Evolutionary conservation across 1,140 invertebrate genomes (phyloP), one percentile per base, ranked within the genome.

Genomic region (Dendrolimus punctatus): DNA sequence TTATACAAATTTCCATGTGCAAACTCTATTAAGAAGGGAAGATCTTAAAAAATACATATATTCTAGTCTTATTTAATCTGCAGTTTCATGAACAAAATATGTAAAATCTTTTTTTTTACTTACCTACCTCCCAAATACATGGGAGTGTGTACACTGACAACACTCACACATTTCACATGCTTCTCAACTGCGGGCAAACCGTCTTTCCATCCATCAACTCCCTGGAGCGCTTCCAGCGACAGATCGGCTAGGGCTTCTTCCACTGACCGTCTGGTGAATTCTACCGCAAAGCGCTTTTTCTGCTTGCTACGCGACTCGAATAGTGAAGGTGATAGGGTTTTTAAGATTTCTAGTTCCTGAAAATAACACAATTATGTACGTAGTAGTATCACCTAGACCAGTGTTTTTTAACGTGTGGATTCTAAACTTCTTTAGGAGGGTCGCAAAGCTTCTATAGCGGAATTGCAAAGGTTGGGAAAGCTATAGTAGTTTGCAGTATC

Each of bases 291-390:
- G 8, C 78, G 73, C 51, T 68, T 74, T 43, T 66, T 68, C 49
- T 80, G 74, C 40, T 60, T 65, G 37, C 64, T 67, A 6, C 80
- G 68, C 2, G 68, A 61, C 48, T 61, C 67, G 55, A 85, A 84
- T 2, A 76, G 51, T 6, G 64, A 49, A 2, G 85, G 74, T 2
- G 77, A 67, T 23, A 87, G 62, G 5, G 41, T 63, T 40, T 82
- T 77, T 2, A 87, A 58, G 41, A 75, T 60, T 51, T 85, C 81
- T 43, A 87, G 67, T 53, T 87, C 85, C 83, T 85, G 55, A 6
- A 52, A 67, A 50, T 5, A 55, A 45, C 5, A 6, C 23, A 8
- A 45, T 45, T 8, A n/a, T 45, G 6, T 45, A 10, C 3, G n/a
- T 45, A 10, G 23, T 23, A 23, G n/a, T 23, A 1, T 23, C 23